Percentiles rank a stretch among this genome's conserved stretches.
Conservation (phyloP, 2,797 vertebrate species). For the Microcaecilia unicolor region DNA sequence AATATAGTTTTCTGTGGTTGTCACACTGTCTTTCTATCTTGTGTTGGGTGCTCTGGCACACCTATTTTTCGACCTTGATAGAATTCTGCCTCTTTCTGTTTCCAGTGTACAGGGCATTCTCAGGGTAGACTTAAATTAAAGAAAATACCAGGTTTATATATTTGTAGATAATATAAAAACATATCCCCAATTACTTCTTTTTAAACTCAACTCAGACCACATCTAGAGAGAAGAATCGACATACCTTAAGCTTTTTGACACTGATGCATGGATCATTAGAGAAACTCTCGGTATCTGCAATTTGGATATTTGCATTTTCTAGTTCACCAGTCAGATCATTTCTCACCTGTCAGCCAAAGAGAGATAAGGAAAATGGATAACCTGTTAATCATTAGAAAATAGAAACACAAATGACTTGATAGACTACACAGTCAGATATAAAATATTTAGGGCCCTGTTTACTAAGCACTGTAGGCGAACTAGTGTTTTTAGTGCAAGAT, state of each 20-base stretch:
- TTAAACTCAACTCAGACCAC: too few relatives aligned
- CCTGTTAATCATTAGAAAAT: neutral
- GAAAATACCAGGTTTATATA: too few relatives aligned
- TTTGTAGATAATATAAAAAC: too few relatives aligned
- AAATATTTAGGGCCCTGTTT: neutral
- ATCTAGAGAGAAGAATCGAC: too few relatives aligned
- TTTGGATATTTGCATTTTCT: slow-evolving; percentile 91
- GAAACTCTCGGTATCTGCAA: slow-evolving; percentile 96
- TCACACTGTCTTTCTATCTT: too few relatives aligned
- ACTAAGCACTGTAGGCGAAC: too few relatives aligned
- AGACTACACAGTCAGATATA: neutral
- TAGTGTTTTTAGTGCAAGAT: too few relatives aligned
- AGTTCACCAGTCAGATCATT: slow-evolving; percentile 93
- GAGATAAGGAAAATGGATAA: slow-evolving; percentile 27
- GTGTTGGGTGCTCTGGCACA: too few relatives aligned
- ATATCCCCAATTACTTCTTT: too few relatives aligned
- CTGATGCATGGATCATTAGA: slow-evolving; percentile 95
- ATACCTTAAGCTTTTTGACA: slow-evolving; percentile 96
- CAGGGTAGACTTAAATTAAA: slow-evolving; percentile 1
- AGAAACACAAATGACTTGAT: neutral
- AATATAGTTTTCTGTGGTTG: too few relatives aligned
- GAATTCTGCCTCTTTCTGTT: too few relatives aligned
- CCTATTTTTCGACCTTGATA: too few relatives aligned
- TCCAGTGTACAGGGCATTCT: slow-evolving; percentile 7
- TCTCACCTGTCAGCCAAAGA: slow-evolving; percentile 73